Evolutionary conservation across 92 coral and sea anemone species (phyloP).

Genomic region (Porites cylindrica): DNA sequence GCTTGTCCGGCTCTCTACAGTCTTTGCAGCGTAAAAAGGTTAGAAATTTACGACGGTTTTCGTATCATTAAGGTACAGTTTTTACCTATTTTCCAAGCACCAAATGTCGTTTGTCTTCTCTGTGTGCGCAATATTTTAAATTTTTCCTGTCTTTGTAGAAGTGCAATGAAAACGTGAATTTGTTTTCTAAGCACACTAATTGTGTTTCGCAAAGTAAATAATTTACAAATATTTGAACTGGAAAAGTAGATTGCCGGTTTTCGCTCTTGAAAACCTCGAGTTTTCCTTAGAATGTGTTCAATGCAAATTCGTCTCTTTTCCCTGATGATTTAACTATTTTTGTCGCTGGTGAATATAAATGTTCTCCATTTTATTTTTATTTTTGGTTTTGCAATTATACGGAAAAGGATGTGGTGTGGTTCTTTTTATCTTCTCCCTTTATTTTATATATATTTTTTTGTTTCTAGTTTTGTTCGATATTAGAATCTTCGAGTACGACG

Average conservation of each 20-base stretch:
- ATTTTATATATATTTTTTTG: too few species aligned
- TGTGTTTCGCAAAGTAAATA: constrained; percentile 16
- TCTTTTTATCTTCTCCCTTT: too few species aligned
- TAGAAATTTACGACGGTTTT: background rate
- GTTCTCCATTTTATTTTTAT: too few species aligned
- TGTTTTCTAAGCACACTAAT: background rate
- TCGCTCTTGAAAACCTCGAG: background rate
- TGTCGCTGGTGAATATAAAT: too few species aligned
- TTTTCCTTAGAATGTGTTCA: background rate
- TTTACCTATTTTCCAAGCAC: background rate
- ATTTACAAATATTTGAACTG: constrained; percentile 30
- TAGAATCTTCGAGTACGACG: too few species aligned
- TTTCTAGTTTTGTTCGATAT: too few species aligned
- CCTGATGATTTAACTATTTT: too few species aligned
- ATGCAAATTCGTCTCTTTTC: background rate
- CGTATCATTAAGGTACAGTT: background rate
- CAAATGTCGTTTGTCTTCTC: background rate
- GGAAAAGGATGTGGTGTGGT: too few species aligned
- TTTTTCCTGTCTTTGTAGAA: background rate
- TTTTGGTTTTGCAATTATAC: too few species aligned
- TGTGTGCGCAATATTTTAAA: background rate
- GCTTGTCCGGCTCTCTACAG: constrained; percentile 68
- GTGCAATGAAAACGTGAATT: background rate
- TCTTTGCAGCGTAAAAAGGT: constrained; percentile 38
- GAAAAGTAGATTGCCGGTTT: background rate